phyloP scores from a whole-genome alignment of 2,113 vertebrate species.

The Equus quagga region DNA sequence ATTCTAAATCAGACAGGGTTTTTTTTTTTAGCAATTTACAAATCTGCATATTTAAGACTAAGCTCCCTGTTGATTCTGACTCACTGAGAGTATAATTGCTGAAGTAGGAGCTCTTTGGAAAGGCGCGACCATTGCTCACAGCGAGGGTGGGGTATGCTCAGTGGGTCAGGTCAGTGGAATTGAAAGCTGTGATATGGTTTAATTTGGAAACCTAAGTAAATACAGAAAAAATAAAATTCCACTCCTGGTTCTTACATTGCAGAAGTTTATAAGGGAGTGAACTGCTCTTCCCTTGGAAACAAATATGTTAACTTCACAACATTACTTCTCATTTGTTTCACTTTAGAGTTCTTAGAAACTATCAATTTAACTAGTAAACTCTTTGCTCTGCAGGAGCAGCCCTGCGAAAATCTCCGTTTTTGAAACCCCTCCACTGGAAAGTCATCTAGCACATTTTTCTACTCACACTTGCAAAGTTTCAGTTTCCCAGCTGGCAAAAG shows the following conservation, averaged over 20 bases:
- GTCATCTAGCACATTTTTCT: conserved; percentile 32
- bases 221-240: neutral
- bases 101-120: neutral
- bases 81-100: neutral
- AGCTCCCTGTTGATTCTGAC: conserved; percentile 7
- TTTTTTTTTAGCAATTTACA: neutral
- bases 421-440: neutral
- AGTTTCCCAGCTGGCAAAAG: conserved; percentile 67
- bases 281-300: neutral
- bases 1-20: neutral
- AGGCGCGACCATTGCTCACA: neutral
- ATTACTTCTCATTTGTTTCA: neutral
- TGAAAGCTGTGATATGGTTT: neutral
- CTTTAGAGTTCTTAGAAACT: neutral
- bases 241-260: neutral
- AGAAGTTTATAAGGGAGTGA: neutral
- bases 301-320: neutral
- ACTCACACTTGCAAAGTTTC: conserved; percentile 62
- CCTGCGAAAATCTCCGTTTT: neutral
- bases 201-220: conserved; percentile 24
- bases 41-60: neutral
- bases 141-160: neutral
- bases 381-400: neutral
- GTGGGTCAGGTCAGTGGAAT: neutral
- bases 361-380: neutral